phyloP scores from a whole-genome alignment of 2,888 invertebrate species.

The Carpatolechia fugitivella region DNA sequence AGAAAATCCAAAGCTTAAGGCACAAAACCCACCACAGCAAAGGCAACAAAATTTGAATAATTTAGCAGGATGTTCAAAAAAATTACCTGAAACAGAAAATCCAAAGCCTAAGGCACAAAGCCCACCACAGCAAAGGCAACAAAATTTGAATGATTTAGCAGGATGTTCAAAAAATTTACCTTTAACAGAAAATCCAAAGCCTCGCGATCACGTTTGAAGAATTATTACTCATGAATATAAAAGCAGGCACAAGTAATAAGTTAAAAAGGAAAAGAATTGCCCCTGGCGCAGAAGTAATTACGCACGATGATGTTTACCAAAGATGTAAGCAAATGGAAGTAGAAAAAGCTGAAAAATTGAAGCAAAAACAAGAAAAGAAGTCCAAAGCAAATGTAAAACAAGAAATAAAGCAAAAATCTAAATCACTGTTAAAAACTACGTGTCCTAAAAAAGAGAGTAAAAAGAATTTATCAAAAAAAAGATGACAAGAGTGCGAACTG shows the following conservation, averaged over 20 bases:
- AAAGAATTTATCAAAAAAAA: background rate
- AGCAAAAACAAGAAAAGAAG: constrained; percentile 16
- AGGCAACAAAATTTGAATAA: background rate
- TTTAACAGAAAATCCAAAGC: background rate
- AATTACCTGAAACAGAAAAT: background rate
- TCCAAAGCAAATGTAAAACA: constrained; percentile 7
- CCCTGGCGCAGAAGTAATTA: constrained; percentile 19
- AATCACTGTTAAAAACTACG: background rate
- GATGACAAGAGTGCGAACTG: constrained; percentile 1
- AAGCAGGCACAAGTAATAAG: constrained; percentile 20
- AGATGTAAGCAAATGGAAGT: constrained; percentile 14
- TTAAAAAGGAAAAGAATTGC: constrained; percentile 18
- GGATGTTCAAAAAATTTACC: background rate
- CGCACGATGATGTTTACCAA: constrained; percentile 19
- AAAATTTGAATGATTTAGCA: constrained; percentile 1
- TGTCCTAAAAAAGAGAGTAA: constrained; percentile 1
- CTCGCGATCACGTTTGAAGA: constrained; percentile 19
- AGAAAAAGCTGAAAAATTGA: constrained; percentile 15
- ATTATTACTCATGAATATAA: constrained; percentile 17
- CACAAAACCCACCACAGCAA: background rate
- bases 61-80: background rate
- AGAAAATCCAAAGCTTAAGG: background rate
- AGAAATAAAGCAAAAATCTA: constrained; percentile 4
- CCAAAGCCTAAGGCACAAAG: no score
- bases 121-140: background rate